phyloP scores from a whole-genome alignment of 2,888 invertebrate genomes.

The Cosmia trapezina region DNA sequence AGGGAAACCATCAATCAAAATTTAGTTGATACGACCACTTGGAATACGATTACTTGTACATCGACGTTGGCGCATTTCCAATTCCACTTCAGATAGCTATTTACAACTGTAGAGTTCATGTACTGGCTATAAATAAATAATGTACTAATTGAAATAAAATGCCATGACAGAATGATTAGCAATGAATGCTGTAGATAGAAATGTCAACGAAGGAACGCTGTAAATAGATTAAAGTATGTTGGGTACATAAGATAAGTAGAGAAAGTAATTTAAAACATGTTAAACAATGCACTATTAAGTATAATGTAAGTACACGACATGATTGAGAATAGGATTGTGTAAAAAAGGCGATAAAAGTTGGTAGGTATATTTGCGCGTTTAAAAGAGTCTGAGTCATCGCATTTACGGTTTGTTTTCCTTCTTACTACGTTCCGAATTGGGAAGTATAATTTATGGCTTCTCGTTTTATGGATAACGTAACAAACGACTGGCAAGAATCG shows the following conservation, averaged over 20 bases:
- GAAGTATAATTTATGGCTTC: conserved; percentile 61
- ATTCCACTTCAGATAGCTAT: conserved; percentile 72
- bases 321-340: conserved; percentile 31
- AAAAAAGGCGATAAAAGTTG: conserved; percentile 33
- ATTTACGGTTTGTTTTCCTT: conserved; percentile 67
- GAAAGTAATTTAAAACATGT: conserved; percentile 42
- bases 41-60: conserved; percentile 84
- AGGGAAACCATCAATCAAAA: conserved; percentile 86
- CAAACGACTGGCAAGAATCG: conserved; percentile 50
- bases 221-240: conserved; percentile 20
- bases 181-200: conserved; percentile 31
- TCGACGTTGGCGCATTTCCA: conserved; percentile 84
- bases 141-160: conserved; percentile 46
- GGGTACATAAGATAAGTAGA: conserved; percentile 22
- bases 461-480: conserved; percentile 59
- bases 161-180: conserved; percentile 24
- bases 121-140: conserved; percentile 59
- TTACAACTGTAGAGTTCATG: conserved; percentile 64
- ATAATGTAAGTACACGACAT: conserved; percentile 21
- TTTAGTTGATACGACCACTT: conserved; percentile 85
- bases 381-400: conserved; percentile 57
- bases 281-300: conserved; percentile 51
- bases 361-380: conserved; percentile 31
- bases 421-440: conserved; percentile 59
- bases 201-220: not conserved